Base-by-base conservation (phyloP, 2,888 invertebrate species). In the Pogonocherus hispidulus region DNA sequence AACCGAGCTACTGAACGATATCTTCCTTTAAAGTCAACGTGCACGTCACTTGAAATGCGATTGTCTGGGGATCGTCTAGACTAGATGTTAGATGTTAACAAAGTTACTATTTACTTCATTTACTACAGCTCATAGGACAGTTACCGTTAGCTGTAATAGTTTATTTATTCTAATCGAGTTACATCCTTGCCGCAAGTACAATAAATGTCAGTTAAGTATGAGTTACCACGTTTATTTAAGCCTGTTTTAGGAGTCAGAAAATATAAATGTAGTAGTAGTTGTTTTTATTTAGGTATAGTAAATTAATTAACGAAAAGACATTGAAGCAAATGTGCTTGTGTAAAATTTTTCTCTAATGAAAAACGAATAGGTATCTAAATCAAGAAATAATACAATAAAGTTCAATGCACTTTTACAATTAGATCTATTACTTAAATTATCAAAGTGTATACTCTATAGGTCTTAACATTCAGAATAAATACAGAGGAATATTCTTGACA, bases 131-230 rank as follows among this genome's bases (percentile, higher is more conserved):
- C 37, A 55, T 55, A 55, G 55, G 41, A 41, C n/a, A 37, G 19
- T 55, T 20, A 55, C 37, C 11, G 55, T 55, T 37, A 55, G 35
- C 35, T n/a, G 20, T 37, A 35, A 55, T 55, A 55, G 55, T 37
- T 41, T 55, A 55, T 55, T 55, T 37, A 55, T 18, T 55, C 55
- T 55, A 55, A 55, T 55, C 20, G 35, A 55, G 37, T 55, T 55
- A 55, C 55, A 14, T 55, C 37, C 35, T 20, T 19, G 20, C 20
- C 19, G 35, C 23, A 23, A 41, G 37, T 6, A 55, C 19, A 55
- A 35, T 41, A 37, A 55, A 55, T 55, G 55, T 20, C 20, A 55
- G 37, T 35, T 37, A 20, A 23, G 52, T 52, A n/a, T 8, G 27
- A 27, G 49, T 20, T 49, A 22, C 49, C 20, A 49, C 49, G 18